These are phyloP conservation scores for Epinephelus fuscoguttatus DNA, from an alignment of 2,113 vertebrate genomes.

Conservation along the genomic window DNA sequence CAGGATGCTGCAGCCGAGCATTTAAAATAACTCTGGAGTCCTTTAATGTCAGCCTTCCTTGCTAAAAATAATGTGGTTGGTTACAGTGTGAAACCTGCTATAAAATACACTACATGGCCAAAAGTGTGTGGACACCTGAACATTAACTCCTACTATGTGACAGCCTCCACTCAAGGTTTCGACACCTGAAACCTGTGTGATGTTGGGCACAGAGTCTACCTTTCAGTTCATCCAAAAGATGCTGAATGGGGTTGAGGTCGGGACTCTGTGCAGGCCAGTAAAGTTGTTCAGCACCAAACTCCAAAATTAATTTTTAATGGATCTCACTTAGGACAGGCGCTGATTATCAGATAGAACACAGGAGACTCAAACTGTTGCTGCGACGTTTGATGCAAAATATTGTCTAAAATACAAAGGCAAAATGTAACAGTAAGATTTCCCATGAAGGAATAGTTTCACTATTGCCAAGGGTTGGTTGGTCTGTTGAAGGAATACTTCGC, in stretches of 20 bases:
- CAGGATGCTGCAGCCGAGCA: background rate
- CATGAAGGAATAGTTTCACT: background rate
- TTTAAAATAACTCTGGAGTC: conserved; percentile 13
- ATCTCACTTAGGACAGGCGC: background rate
- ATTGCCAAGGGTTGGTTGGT: too few species aligned
- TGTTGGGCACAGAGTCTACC: background rate
- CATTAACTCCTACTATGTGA: background rate
- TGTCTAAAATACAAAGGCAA: background rate
- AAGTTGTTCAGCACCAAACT: background rate
- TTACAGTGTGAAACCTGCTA: background rate
- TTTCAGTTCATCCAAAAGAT: background rate
- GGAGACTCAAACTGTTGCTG: background rate
- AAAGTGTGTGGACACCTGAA: background rate
- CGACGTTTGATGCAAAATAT: background rate
- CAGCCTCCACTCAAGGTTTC: background rate
- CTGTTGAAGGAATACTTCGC: too few species aligned
- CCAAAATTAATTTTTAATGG: background rate
- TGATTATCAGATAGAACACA: background rate
- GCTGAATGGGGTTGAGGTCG: too few species aligned
- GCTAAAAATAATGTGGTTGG: conserved; percentile 3
- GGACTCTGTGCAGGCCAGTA: too few species aligned
- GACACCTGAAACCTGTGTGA: too few species aligned
- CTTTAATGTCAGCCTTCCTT: background rate
- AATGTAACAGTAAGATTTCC: background rate
- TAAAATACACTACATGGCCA: background rate